A percentile compares a stretch with the other conserved stretches of the same genome.
These are phyloP conservation scores for Phalacrocorax carbo DNA, from an alignment of 2,113 vertebrate species.

Conservation along the genomic window DNA sequence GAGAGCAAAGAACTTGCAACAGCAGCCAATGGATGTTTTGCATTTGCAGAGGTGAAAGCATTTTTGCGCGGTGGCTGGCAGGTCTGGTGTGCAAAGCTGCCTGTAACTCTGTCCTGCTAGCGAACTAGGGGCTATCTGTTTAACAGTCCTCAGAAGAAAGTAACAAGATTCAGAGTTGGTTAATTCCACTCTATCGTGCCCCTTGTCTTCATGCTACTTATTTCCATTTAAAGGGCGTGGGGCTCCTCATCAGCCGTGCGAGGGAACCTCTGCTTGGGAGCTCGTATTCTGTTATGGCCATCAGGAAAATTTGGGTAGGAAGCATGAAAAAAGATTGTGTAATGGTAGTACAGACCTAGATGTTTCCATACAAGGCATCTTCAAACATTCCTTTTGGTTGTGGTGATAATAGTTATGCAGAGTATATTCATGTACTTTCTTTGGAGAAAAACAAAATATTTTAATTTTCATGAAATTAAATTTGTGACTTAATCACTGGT, in stretches of 20 bases:
- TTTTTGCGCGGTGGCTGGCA: not conserved
- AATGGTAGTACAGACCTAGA: not conserved
- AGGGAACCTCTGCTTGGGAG: not conserved
- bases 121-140: not conserved
- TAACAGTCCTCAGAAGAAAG: not conserved
- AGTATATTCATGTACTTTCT: not conserved
- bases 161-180: not conserved
- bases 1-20: not conserved
- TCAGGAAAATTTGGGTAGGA: not conserved
- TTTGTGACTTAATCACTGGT: not conserved
- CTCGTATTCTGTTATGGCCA: accelerated
- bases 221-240: not conserved
- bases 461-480: not conserved
- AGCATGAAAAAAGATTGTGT: not conserved
- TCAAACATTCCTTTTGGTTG: not conserved
- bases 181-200: not conserved
- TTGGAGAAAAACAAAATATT: not conserved
- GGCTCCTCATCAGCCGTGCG: accelerated
- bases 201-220: not conserved
- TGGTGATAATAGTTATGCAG: not conserved
- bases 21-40: not conserved
- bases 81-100: not conserved
- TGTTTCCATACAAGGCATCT: accelerated
- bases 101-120: not conserved
- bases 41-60: not conserved